Percentiles rank a stretch among this genome's conserved stretches.
Conservation (phyloP, 2,797 vertebrate species). For the Cottoperca gobio region DNA sequence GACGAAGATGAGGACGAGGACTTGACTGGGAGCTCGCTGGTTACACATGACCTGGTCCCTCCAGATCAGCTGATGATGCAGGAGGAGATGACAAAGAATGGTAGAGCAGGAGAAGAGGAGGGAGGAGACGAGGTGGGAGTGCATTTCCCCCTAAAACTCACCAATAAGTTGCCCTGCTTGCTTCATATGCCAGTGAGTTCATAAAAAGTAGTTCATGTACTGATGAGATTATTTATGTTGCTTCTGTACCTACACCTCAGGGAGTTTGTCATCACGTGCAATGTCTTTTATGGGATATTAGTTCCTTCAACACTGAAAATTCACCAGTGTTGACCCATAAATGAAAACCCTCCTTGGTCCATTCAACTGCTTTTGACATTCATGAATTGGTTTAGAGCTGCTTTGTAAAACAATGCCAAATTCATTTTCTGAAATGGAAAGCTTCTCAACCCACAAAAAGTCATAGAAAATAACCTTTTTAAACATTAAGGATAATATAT, state of each 20-base stretch:
- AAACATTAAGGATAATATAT: background rate
- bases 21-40: slow-evolving; percentile 89
- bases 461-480: background rate
- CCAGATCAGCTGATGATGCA: slow-evolving; percentile 99
- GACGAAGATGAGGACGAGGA: slow-evolving; percentile 88
- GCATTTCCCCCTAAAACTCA: slow-evolving; percentile 90
- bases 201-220: slow-evolving; percentile 11
- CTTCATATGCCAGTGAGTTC: slow-evolving; percentile 94
- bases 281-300: background rate
- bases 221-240: slow-evolving; percentile 16
- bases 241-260: background rate
- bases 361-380: background rate
- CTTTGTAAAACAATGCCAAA: background rate
- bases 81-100: slow-evolving; percentile 94
- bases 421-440: background rate
- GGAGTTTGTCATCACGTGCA: background rate
- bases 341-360: background rate
- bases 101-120: slow-evolving; percentile 66
- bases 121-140: slow-evolving; percentile 88
- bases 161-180: slow-evolving; percentile 93
- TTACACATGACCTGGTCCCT: slow-evolving; percentile 94
- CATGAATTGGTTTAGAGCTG: background rate
- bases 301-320: background rate
- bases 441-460: background rate
- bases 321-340: background rate